A percentile compares a stretch with the other conserved stretches of the same genome.
These are phyloP conservation scores for Riparia riparia DNA, from an alignment of 2,113 vertebrate genomes.

Conservation along the genomic window DNA sequence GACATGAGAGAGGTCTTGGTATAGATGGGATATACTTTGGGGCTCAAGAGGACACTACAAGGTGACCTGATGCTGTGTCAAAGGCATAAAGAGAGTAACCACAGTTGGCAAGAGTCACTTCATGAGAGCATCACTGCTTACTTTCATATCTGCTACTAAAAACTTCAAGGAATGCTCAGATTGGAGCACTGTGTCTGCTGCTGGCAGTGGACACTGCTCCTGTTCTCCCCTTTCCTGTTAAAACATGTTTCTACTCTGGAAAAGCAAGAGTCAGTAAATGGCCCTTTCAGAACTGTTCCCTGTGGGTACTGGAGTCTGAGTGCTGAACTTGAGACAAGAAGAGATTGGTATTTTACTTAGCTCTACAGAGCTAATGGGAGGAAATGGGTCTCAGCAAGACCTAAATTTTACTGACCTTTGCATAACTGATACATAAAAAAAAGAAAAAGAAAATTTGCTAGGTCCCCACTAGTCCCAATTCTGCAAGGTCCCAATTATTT, in stretches of 20 bases:
- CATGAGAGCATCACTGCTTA: neutral
- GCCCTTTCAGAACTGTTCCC: neutral
- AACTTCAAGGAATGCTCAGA: neutral
- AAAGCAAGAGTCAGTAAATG: slow-evolving; percentile 5
- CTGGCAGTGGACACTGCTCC: slow-evolving; percentile 70
- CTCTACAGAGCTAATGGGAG: neutral
- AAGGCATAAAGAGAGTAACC: slow-evolving; percentile 15
- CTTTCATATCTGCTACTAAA: slow-evolving; percentile 28
- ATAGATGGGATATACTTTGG: neutral
- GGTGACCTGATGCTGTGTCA: too few species aligned
- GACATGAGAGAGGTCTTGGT: neutral
- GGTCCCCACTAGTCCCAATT: neutral
- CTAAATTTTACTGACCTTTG: neutral
- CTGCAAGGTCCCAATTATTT: neutral
- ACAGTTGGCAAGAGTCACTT: slow-evolving; percentile 22
- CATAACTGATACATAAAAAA: neutral
- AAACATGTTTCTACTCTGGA: slow-evolving; percentile 19
- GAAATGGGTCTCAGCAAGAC: slow-evolving; percentile 21
- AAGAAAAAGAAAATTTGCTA: neutral
- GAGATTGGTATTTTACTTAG: neutral
- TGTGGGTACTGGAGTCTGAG: neutral
- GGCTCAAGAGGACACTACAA: slow-evolving; percentile 1
- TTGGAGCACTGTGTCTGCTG: slow-evolving; percentile 66
- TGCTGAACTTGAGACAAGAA: neutral
- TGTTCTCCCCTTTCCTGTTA: neutral